Base-by-base conservation (phyloP, 2,888 invertebrate species). In the Torymus auratus region DNA sequence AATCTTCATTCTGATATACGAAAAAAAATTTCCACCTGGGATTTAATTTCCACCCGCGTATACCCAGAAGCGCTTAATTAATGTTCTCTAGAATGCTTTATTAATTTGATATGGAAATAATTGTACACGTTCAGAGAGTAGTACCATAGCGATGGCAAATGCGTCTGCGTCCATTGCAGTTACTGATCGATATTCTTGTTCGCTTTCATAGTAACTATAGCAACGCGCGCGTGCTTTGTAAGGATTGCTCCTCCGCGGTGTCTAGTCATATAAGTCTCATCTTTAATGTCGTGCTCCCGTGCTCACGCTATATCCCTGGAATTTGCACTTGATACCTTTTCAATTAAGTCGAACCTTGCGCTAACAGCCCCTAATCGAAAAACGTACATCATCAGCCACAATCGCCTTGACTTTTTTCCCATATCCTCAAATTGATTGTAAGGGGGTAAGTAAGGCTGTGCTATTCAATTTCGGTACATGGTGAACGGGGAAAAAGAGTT, bases 161-260 rank as follows among this genome's bases (percentile, higher is more conserved):
- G 82, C 84, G 85, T 87, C 83, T 84, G 7, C 28, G 84, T 86
- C 86, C 85, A 84, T 84, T 61, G 84, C 84, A 85, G 86, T 85
- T 85, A 81, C 84, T 84, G 87, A 83, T 88, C 87, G 87, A 88
- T 87, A 88, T 87, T 85, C 84, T 84, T 85, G 86, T 85, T 85
- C 85, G 85, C 85, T 88, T 85, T 85, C 85, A 83, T 84, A 84
- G 88, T 88, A 87, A 87, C 88, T 87, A 88, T 88, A 87, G 88
- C 88, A 88, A 88, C 88, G 28, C 7, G 28, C 28, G 28, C 56
- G 83, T 81, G 84, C 82, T 85, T 86, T 85, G 84, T 83, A 84
- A 84, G 83, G 82, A 85, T 28, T 2, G 84, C 85, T 83, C 82
- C 83, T 80, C 82, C 7, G 77, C 77, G 83, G 85, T 84, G 83